A percentile compares a stretch with the other conserved stretches of the same genome.
Conservation (phyloP, 2,113 vertebrate genomes). For the Oceanodroma tethys region DNA sequence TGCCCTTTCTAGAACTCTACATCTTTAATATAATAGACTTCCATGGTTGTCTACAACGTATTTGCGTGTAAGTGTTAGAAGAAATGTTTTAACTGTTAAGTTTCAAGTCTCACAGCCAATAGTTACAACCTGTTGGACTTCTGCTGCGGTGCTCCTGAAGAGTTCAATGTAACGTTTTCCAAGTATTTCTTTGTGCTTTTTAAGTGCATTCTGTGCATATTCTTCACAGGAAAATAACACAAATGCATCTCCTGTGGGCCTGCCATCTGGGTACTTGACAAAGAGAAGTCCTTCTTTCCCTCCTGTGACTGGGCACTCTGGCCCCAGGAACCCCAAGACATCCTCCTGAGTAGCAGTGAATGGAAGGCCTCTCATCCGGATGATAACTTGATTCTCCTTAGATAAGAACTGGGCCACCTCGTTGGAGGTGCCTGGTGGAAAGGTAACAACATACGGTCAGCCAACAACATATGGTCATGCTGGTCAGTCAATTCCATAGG, state of each 20-base stretch:
- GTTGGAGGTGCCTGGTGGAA: slow-evolving; percentile 86
- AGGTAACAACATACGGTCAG: neutral
- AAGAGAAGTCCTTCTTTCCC: slow-evolving; percentile 90
- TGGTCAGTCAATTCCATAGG: neutral
- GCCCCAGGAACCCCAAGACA: slow-evolving; percentile 88
- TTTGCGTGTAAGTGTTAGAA: neutral
- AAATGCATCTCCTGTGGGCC: slow-evolving; percentile 94
- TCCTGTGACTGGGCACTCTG: slow-evolving; percentile 88
- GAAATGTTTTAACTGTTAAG: neutral
- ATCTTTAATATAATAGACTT: neutral
- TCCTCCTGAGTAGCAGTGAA: slow-evolving; percentile 89
- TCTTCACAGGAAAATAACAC: slow-evolving; percentile 96
- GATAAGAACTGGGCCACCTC: slow-evolving; percentile 96
- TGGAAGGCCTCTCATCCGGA: slow-evolving; percentile 92
- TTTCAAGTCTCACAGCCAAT: neutral
- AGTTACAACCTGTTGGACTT: slow-evolving; percentile 90
- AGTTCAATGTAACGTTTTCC: slow-evolving; percentile 97
- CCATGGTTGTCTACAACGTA: neutral
- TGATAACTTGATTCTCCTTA: slow-evolving; percentile 94
- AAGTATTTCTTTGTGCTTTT: slow-evolving; percentile 94
- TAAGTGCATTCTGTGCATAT: slow-evolving; percentile 91
- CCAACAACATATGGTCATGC: neutral
- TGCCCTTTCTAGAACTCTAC: neutral
- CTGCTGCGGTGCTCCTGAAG: slow-evolving; percentile 93
- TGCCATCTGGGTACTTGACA: slow-evolving; percentile 93